Conservation (phyloP, 2,888 invertebrate genomes). For the Clunio marinus region DNA sequence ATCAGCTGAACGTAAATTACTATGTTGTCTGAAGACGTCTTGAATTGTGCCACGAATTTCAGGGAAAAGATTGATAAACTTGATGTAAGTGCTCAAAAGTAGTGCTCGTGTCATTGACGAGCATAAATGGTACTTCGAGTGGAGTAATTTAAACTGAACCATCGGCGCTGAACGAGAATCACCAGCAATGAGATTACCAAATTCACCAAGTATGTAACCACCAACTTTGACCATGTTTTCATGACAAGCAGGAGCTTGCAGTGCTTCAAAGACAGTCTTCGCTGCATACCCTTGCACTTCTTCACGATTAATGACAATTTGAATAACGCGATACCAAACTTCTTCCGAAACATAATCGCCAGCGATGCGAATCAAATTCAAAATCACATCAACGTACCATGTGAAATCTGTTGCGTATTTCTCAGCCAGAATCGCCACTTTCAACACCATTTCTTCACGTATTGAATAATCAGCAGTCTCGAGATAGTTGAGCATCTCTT, state of each 20-base stretch:
- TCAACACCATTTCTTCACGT: slow-evolving; percentile 99
- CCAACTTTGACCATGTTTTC: slow-evolving; percentile 99
- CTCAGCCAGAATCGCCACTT: slow-evolving; percentile 98
- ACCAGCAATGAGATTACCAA: slow-evolving; percentile 98
- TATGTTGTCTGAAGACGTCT: slow-evolving; percentile 89
- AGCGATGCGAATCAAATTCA: slow-evolving; percentile 97
- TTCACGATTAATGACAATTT: slow-evolving; percentile 98
- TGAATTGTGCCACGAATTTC: slow-evolving; percentile 96
- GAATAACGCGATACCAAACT: slow-evolving; percentile 99
- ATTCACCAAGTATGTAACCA: slow-evolving; percentile 98
- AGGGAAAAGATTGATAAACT: slow-evolving; percentile 98
- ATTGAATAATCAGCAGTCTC: slow-evolving; percentile 99
- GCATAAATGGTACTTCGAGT: slow-evolving; percentile 98
- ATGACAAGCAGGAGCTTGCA: slow-evolving; percentile 98
- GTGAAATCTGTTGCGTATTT: slow-evolving; percentile 99
- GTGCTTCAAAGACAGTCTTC: slow-evolving; percentile 98
- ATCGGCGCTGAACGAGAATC: slow-evolving; percentile 95
- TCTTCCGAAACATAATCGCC: slow-evolving; percentile 99
- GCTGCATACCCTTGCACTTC: slow-evolving; percentile 99
- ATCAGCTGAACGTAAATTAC: slow-evolving; percentile 94
- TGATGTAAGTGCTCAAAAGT: slow-evolving; percentile 95
- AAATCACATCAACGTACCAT: slow-evolving; percentile 96
- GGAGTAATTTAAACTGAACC: slow-evolving; percentile 95
- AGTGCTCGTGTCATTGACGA: slow-evolving; percentile 95
- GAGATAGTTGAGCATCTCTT: slow-evolving; percentile 98